phyloP scores from a whole-genome alignment of 2,888 invertebrate species.

The Cheilosia variabilis region DNA sequence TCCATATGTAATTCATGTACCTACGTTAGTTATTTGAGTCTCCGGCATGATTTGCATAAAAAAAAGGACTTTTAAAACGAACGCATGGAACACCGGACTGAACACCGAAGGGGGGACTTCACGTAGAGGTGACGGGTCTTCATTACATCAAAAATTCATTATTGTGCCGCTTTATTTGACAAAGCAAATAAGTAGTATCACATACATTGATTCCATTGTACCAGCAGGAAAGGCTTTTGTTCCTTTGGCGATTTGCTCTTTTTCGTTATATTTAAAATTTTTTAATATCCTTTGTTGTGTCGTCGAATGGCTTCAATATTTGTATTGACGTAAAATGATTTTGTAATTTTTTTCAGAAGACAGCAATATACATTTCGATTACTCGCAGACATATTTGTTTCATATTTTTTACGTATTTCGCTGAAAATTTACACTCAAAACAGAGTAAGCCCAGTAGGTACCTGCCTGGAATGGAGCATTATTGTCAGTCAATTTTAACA shows the following conservation, averaged over 20 bases:
- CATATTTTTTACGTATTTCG: too few relatives aligned
- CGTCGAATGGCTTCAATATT: conserved; percentile 21
- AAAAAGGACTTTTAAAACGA: conserved; percentile 8
- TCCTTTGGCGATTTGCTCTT: neutral
- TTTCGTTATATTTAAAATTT: neutral
- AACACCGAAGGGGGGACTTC: neutral
- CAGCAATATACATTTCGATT: neutral
- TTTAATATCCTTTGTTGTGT: conserved; percentile 21
- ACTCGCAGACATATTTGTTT: too few relatives aligned
- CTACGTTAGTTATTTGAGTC: neutral
- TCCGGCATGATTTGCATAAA: conserved; percentile 19
- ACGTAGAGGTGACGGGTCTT: conserved; percentile 7
- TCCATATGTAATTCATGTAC: conserved; percentile 16
- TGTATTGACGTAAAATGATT: conserved; percentile 15
- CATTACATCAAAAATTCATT: conserved; percentile 41
- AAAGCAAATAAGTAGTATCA: conserved; percentile 52
- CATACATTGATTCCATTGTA: conserved; percentile 50
- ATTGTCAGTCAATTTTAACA: too few relatives aligned
- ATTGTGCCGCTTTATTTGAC: conserved; percentile 49
- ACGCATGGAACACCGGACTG: neutral
- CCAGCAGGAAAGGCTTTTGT: neutral
- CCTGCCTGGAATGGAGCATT: too few relatives aligned
- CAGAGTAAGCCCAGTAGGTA: too few relatives aligned
- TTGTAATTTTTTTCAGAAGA: neutral
- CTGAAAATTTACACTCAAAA: too few relatives aligned